Conservation (phyloP, 2,113 vertebrate species). For the western clawed frog (Xenopus tropicalis) region UCB_Xtro_10.0 CM004444.2:152968501-152969000, state of each 20-base stretch:
- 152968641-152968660: slow-evolving; percentile 76
- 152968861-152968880: slow-evolving; percentile 64
- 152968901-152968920: slow-evolving; percentile 62
- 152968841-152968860: slow-evolving; percentile 65
- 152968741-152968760: slow-evolving; percentile 88
- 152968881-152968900: slow-evolving; percentile 56
- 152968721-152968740: slow-evolving; percentile 89
- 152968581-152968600: slow-evolving; percentile 92
- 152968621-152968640: slow-evolving; percentile 92
- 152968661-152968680: slow-evolving; percentile 66
- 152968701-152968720: slow-evolving; percentile 86
- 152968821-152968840: slow-evolving; percentile 67
- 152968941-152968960: slow-evolving; percentile 75
- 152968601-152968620: slow-evolving; percentile 96
- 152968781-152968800: slow-evolving; percentile 66
- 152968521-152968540: too few species aligned
- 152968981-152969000: slow-evolving; percentile 86
- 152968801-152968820: slow-evolving; percentile 48
- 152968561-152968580: slow-evolving; percentile 96
- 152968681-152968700: slow-evolving; percentile 64
- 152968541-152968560: not conserved
- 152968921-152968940: slow-evolving; percentile 74
- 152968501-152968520: too few species aligned
- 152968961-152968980: slow-evolving; percentile 86
- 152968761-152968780: slow-evolving; percentile 91